A percentile compares a stretch with the other conserved stretches of the same genome.
Conservation (phyloP, 2,797 vertebrate species). For the Aldrovandia affinis region DNA sequence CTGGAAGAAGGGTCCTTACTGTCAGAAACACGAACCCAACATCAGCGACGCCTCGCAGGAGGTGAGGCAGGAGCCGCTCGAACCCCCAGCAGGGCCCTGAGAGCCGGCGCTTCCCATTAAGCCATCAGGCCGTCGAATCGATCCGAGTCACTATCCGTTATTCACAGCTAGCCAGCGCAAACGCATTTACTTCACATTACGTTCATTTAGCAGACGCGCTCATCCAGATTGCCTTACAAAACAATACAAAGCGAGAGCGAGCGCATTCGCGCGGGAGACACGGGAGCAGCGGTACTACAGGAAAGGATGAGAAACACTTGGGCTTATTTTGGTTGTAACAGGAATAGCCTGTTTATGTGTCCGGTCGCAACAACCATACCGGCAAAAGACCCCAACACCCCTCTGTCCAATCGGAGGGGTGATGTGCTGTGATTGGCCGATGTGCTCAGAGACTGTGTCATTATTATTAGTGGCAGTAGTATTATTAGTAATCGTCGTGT, state of each 20-base stretch:
- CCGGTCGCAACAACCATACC: background rate
- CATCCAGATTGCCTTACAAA: too few species aligned
- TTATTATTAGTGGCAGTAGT: background rate
- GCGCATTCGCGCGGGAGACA: too few species aligned
- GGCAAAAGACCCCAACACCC: background rate
- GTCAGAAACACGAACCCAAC: conserved; percentile 85
- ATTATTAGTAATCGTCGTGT: background rate
- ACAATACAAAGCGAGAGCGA: too few species aligned
- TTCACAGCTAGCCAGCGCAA: background rate
- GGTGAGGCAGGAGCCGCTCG: conserved; percentile 65
- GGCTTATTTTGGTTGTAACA: background rate
- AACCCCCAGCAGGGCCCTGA: background rate
- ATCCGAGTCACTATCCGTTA: background rate
- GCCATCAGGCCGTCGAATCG: background rate
- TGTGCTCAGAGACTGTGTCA: background rate
- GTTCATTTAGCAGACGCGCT: too few species aligned
- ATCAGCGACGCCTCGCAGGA: conserved; percentile 79
- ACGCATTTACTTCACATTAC: too few species aligned
- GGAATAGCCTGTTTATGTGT: background rate
- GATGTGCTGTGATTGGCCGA: background rate
- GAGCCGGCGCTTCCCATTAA: background rate
- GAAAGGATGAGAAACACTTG: too few species aligned
- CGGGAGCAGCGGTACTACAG: too few species aligned
- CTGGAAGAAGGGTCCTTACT: conserved; percentile 94
- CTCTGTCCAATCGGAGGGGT: background rate